phyloP scores from a whole-genome alignment of 64 coral and sea anemone species.

The Montipora efflorescens region DNA sequence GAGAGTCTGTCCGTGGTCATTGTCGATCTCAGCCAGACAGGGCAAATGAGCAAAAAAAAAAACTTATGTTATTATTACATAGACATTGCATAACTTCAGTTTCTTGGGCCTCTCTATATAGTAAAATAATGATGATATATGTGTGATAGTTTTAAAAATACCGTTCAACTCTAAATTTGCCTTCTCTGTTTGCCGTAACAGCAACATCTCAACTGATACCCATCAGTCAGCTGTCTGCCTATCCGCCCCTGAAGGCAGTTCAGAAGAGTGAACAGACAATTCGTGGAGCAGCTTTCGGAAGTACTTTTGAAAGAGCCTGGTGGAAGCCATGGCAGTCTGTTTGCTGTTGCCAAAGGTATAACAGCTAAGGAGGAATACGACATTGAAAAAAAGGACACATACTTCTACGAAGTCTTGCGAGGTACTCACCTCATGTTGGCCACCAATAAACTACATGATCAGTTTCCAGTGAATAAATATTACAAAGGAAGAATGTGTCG shows the following conservation, averaged over 20 bases:
- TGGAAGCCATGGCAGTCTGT: constrained; percentile 9
- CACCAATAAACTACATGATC: neutral
- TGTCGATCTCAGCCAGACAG: no score
- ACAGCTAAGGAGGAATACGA: neutral
- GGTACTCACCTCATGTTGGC: constrained; percentile 37
- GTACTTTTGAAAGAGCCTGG: neutral
- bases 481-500: neutral
- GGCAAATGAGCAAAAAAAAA: no score
- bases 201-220: neutral
- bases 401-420: constrained; percentile 20
- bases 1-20: no score
- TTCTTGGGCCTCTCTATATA: no score
- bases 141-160: no score
- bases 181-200: neutral
- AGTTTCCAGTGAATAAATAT: neutral
- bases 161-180: no score
- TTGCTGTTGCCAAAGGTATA: neutral
- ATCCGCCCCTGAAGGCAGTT: neutral
- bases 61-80: no score
- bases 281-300: neutral
- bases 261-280: neutral
- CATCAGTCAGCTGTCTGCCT: neutral
- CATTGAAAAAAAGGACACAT: neutral
- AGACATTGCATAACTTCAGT: no score
- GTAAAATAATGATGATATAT: no score